Percentiles rank a stretch among this genome's conserved stretches.
phyloP scores from a whole-genome alignment of 1,140 invertebrate genomes.

The Grapholita molesta region DNA sequence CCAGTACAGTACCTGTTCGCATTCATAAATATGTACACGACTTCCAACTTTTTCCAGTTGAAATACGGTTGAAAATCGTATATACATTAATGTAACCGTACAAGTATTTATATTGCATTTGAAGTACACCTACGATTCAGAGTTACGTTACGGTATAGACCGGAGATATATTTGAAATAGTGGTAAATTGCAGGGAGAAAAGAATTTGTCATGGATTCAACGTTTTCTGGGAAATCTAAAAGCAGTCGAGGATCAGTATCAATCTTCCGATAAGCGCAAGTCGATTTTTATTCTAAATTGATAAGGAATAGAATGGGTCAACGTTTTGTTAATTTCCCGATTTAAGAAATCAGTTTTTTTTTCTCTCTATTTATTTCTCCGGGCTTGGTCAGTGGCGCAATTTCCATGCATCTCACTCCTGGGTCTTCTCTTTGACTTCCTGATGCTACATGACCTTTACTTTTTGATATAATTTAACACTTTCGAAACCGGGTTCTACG shows the following conservation, averaged over 20 bases:
- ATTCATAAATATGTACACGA: background rate
- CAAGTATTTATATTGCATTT: background rate
- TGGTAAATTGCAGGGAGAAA: background rate
- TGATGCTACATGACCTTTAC: too few relatives aligned
- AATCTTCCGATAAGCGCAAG: too few relatives aligned
- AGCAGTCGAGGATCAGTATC: background rate
- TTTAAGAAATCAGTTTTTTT: too few relatives aligned
- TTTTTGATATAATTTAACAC: too few relatives aligned
- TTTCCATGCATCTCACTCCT: too few relatives aligned
- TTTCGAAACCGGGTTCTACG: too few relatives aligned
- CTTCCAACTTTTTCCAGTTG: background rate
- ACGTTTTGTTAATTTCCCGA: too few relatives aligned
- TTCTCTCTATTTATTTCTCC: too few relatives aligned
- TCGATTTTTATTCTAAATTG: too few relatives aligned
- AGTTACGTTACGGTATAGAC: background rate
- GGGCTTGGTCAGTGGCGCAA: too few relatives aligned
- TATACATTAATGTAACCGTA: background rate
- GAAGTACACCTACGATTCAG: background rate
- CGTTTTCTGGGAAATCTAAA: background rate
- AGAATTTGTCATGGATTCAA: background rate
- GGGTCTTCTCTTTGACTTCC: too few relatives aligned
- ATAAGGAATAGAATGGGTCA: too few relatives aligned
- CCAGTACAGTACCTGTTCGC: background rate
- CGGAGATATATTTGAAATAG: background rate
- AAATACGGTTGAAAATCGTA: background rate